These are phyloP conservation scores for Orthonyx spaldingii DNA, from an alignment of 2,113 vertebrate species.

Conservation along the genomic window DNA sequence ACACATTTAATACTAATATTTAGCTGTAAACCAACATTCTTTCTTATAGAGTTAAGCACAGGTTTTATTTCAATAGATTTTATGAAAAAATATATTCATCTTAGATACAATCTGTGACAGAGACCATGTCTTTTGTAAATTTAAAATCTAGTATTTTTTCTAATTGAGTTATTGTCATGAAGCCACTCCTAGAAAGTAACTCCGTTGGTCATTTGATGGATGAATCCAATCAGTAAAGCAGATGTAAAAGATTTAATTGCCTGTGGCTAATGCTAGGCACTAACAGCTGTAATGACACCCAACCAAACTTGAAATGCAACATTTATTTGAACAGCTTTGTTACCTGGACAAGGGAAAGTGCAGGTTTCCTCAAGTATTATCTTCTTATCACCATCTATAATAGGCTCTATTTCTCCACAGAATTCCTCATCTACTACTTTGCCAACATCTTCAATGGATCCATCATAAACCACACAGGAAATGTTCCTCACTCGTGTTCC, in stretches of 20 bases:
- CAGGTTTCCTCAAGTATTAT: constrained; percentile 85
- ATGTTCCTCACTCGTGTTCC: constrained; percentile 86
- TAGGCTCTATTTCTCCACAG: constrained; percentile 81
- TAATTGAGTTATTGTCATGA: neutral
- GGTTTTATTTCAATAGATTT: neutral
- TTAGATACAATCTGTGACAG: neutral
- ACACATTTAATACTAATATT: neutral
- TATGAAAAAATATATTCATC: neutral
- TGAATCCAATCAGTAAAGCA: neutral
- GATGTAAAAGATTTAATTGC: neutral
- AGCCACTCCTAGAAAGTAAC: neutral
- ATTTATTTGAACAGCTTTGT: neutral
- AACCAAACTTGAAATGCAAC: neutral
- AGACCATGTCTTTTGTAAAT: neutral
- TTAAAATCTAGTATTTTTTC: neutral
- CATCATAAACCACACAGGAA: constrained; percentile 91
- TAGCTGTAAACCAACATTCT: neutral
- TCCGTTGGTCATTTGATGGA: neutral
- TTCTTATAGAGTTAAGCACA: neutral
- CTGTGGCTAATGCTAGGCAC: neutral
- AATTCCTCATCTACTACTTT: constrained; percentile 91
- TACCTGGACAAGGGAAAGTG: constrained; percentile 93
- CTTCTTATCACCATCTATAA: constrained; percentile 78
- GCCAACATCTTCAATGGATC: constrained; percentile 73
- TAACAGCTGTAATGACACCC: neutral